Base-by-base conservation (phyloP, 2,797 vertebrate genomes). In the Poliocrania exsul region DNA sequence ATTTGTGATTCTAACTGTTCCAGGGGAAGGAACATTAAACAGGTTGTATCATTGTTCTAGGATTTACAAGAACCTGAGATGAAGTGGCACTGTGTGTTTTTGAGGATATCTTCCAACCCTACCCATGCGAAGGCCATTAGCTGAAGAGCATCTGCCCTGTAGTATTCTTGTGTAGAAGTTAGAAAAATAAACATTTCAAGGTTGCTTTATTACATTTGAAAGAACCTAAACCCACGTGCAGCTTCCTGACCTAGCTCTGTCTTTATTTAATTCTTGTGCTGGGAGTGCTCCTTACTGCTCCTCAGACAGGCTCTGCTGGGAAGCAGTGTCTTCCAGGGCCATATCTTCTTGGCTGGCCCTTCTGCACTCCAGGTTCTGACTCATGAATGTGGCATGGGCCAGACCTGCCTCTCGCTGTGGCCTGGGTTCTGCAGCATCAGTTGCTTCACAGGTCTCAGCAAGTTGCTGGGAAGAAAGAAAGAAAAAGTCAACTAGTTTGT, bases 361-460 rank as follows among this genome's bases (percentile, higher is more conserved):
- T 42, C 98, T 86, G 92, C 98, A 98, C 60, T 96, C 86, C 91
- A 97, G 17, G n/a, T 88, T 96, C 10, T 3, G 84, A 35, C 49
- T 96, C 91, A 90, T 46, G 5, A 97, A 96, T 4, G 78, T 42
- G 15, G 97, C 94, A 5, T 98, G 98, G 53, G 98, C 98, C 2
- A 80, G 92, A 4, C 92, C 97, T 9, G 28, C 94, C 16, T 96
- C 93, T 6, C 61, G 97, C 54, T 4, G 83, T 1, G 11, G 89
- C 44, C 78, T 91, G 17, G 97, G 96, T 58, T 97, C 97, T 1
- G 92, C 84, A 9, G 96, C 97, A 10, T 99, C 98, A 0, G 98
- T 96, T 53, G 98, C 98, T 89, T 99, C 99, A 0, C 98, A 99
- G 3, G 98, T 97, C 95, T 99, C 99, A 0, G 99, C 98, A 29